phyloP scores from a whole-genome alignment of 2,113 vertebrate genomes.

The Dasyornis broadbenti region DNA sequence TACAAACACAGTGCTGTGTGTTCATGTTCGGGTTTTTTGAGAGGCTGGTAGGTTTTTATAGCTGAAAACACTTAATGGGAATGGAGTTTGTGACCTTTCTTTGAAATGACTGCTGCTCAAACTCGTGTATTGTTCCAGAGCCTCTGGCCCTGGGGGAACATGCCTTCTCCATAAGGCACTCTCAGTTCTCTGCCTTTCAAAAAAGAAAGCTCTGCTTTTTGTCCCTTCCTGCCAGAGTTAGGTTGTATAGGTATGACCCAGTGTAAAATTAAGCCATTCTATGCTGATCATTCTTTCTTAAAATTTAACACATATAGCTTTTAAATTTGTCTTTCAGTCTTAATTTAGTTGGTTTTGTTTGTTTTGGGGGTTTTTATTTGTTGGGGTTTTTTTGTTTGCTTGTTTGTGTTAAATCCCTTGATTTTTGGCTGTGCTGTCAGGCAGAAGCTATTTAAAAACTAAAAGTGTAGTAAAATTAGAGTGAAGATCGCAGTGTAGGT shows the following conservation, averaged over 20 bases:
- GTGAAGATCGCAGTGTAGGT: not conserved
- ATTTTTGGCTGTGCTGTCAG: not conserved
- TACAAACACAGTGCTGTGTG: not conserved
- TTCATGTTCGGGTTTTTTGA: not conserved
- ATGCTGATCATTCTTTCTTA: not conserved
- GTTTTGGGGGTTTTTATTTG: not conserved
- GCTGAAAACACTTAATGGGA: not conserved
- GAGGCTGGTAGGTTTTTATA: not conserved
- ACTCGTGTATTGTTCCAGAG: not conserved
- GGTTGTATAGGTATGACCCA: not conserved
- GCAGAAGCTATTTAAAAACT: not conserved
- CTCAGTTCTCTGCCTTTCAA: not conserved
- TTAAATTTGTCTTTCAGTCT: not conserved
- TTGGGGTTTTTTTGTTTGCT: not conserved
- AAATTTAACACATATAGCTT: not conserved
- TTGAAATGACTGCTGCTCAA: not conserved
- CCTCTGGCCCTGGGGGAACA: not conserved
- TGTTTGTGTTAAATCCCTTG: not conserved
- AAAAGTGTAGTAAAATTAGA: not conserved
- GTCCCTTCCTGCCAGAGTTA: not conserved
- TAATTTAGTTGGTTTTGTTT: fast-evolving
- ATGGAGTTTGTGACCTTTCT: not conserved
- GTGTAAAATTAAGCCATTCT: not conserved
- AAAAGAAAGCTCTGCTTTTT: not conserved
- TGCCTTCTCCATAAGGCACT: not conserved